phyloP scores from a whole-genome alignment of 2,113 vertebrate genomes.

The Cebus imitator region DNA sequence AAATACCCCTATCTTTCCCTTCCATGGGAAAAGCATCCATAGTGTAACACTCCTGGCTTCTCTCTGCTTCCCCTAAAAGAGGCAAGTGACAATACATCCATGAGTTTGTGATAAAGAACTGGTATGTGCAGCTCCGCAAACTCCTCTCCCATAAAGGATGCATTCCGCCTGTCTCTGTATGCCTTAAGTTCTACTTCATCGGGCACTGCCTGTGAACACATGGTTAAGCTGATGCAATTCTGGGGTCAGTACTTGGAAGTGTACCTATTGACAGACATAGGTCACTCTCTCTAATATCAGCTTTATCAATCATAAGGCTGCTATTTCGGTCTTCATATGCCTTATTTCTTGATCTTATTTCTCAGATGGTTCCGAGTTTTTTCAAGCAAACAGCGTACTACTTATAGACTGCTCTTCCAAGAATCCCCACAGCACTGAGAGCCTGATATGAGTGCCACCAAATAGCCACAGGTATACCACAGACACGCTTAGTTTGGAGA shows the following conservation, averaged over 20 bases:
- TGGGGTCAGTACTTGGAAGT: not conserved
- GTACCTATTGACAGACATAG: not conserved
- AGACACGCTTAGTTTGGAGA: not conserved
- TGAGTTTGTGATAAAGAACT: not conserved
- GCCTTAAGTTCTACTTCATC: not conserved
- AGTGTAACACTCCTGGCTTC: not conserved
- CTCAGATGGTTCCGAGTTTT: not conserved
- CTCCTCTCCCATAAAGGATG: not conserved
- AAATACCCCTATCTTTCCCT: not conserved
- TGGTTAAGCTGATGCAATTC: not conserved
- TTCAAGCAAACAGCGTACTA: not conserved
- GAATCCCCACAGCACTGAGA: not conserved
- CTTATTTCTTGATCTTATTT: not conserved
- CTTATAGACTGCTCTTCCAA: not conserved
- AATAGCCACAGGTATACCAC: not conserved
- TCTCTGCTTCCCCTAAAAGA: not conserved
- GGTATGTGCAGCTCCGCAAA: not conserved
- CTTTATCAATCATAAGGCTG: not conserved
- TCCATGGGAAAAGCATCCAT: not conserved
- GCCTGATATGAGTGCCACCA: not conserved
- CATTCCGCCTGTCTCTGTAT: not conserved
- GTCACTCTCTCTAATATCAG: not conserved
- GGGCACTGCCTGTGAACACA: not conserved
- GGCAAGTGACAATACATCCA: not conserved
- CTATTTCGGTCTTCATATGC: not conserved